These are phyloP conservation scores for Petrocephalus schoutedeni DNA, from an alignment of 2,797 vertebrate genomes.

Conservation along the genomic window DNA sequence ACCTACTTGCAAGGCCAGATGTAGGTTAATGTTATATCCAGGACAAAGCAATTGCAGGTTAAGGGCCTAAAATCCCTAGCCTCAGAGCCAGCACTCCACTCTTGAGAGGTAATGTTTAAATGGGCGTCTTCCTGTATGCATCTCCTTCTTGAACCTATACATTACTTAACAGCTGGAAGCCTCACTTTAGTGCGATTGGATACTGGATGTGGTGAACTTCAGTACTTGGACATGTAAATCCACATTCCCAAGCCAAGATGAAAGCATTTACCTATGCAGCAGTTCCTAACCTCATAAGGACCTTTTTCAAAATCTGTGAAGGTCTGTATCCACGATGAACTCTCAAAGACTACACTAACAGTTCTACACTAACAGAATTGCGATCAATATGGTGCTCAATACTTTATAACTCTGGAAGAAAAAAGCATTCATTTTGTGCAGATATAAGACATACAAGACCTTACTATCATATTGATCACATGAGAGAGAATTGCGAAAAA, in stretches of 20 bases:
- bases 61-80: too few species aligned
- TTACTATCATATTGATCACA: neutral
- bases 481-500: neutral
- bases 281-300: neutral
- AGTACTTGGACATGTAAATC: neutral
- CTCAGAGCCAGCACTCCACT: too few species aligned
- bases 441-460: neutral
- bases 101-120: neutral
- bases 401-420: neutral
- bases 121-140: neutral
- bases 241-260: neutral
- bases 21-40: too few species aligned
- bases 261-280: neutral
- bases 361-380: neutral
- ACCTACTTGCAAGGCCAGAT: too few species aligned
- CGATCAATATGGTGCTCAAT: neutral
- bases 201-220: constrained; percentile 30
- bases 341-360: too few species aligned
- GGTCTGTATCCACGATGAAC: neutral
- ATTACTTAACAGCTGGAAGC: constrained; percentile 7
- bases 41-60: too few species aligned
- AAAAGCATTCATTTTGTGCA: neutral
- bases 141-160: neutral
- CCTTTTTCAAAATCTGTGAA: neutral
- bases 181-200: constrained; percentile 29